Percentiles rank a stretch among this genome's conserved stretches.
These are phyloP conservation scores for Ceratina australensis DNA, from an alignment of 1,140 invertebrate genomes.

Conservation along the genomic window DNA sequence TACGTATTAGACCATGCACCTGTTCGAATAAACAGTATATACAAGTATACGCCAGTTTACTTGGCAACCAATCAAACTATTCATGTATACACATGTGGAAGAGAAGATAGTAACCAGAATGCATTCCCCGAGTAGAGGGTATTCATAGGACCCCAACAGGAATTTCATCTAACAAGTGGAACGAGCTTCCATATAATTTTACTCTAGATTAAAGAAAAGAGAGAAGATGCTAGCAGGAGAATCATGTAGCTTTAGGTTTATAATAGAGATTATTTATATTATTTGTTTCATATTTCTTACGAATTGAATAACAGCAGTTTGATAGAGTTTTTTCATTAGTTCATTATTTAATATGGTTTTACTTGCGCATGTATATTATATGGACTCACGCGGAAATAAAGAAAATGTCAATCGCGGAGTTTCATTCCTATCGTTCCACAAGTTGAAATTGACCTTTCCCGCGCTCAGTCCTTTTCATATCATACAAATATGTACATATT, in stretches of 20 bases:
- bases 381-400: background rate
- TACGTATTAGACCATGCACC: too few species aligned
- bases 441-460: constrained; percentile 50
- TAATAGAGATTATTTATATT: too few species aligned
- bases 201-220: too few species aligned
- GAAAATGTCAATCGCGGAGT: constrained; percentile 45
- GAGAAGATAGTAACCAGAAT: constrained; percentile 32
- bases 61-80: constrained; percentile 31
- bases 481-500: constrained; percentile 6
- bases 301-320: constrained; percentile 28
- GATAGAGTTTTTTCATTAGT: too few species aligned
- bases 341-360: background rate
- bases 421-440: constrained; percentile 12
- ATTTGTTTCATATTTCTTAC: too few species aligned
- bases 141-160: background rate
- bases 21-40: background rate
- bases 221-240: background rate
- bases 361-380: background rate
- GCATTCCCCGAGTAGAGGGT: constrained; percentile 29
- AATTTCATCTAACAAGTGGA: background rate
- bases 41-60: background rate
- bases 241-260: too few species aligned
- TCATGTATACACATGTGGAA: background rate
- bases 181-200: background rate
- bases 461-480: background rate